A percentile compares a stretch with the other conserved stretches of the same genome.
Evolutionary conservation across 2,797 vertebrate genomes (phyloP).

Genomic region (Lagocephalus sceleratus): DNA sequence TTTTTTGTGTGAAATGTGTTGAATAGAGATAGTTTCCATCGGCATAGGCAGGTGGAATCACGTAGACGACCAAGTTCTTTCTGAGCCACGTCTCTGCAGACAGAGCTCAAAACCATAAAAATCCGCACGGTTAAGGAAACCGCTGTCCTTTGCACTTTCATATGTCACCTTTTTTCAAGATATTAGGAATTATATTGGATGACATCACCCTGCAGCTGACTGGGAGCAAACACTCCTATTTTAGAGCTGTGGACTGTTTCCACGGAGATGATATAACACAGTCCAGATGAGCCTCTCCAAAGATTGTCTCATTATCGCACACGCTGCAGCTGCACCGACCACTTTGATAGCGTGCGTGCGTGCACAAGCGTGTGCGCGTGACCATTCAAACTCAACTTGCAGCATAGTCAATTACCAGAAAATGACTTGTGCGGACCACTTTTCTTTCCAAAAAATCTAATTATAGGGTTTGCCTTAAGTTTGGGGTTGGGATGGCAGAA

Average conservation of each 20-base stretch:
- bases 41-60: not conserved
- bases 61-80: not conserved
- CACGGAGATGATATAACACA: constrained; percentile 73
- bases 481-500: constrained; percentile 64
- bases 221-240: constrained; percentile 63
- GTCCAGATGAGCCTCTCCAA: constrained; percentile 70
- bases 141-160: constrained; percentile 57
- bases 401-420: constrained; percentile 71
- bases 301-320: constrained; percentile 76
- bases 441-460: constrained; percentile 66
- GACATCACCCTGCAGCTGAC: constrained; percentile 76
- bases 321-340: constrained; percentile 62
- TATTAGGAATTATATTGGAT: constrained; percentile 69
- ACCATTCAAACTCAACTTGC: constrained; percentile 73
- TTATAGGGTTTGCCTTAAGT: constrained; percentile 70
- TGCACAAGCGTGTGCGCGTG: constrained; percentile 26
- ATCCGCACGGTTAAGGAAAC: constrained; percentile 58
- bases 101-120: constrained; percentile 50
- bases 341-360: constrained; percentile 7
- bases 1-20: not conserved
- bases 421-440: constrained; percentile 65
- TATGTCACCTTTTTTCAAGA: constrained; percentile 55
- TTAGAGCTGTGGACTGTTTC: constrained; percentile 65
- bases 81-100: constrained; percentile 57
- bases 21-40: not conserved